A percentile compares a stretch with the other conserved stretches of the same genome.
Evolutionary conservation across 2,113 vertebrate genomes (phyloP).

Genomic region (Cyrtonyx montezumae): DNA sequence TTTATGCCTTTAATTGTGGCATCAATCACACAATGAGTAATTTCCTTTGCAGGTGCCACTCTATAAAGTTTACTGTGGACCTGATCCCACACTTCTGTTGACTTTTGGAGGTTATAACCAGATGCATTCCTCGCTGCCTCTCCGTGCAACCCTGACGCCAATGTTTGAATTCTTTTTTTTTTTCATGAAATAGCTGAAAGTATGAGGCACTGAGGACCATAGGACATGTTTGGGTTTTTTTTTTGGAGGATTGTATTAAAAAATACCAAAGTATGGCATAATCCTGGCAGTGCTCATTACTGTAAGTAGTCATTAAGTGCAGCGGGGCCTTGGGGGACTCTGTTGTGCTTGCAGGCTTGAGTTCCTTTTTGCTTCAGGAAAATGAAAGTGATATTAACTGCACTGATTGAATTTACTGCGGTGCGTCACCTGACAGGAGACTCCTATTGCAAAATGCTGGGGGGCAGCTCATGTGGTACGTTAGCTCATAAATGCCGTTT

Average conservation of each 20-base stretch:
- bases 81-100: constrained; percentile 41
- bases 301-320: neutral
- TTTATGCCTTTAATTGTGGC: constrained; percentile 56
- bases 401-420: neutral
- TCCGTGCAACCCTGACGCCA: neutral
- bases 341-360: neutral
- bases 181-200: neutral
- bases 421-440: neutral
- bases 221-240: neutral
- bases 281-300: neutral
- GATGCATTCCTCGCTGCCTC: neutral
- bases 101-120: constrained; percentile 39
- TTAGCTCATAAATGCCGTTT: constrained; percentile 4
- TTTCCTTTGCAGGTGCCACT: constrained; percentile 60
- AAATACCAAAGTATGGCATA: neutral
- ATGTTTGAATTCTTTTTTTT: neutral
- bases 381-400: neutral
- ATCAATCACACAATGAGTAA: constrained; percentile 53
- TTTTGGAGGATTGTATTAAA: neutral
- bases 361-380: neutral
- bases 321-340: fast-evolving
- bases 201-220: neutral
- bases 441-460: neutral
- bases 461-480: neutral
- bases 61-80: constrained; percentile 51